A percentile compares a stretch with the other conserved stretches of the same genome.
Conservation (phyloP, 2,113 vertebrate genomes). For the Ancistrus triradiatus region DNA sequence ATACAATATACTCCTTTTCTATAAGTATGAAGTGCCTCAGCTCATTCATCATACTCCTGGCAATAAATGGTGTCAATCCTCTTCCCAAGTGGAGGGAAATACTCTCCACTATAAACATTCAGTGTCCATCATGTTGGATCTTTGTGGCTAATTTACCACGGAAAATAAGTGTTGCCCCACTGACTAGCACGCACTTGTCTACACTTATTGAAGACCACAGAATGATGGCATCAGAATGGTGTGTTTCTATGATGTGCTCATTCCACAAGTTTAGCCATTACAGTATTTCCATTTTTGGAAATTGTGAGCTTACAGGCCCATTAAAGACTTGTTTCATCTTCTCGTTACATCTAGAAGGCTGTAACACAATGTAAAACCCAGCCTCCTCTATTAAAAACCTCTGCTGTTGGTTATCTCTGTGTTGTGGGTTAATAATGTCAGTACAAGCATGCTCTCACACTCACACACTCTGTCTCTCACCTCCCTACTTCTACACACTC, state of each 20-base stretch:
- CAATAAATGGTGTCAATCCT: slow-evolving; percentile 6
- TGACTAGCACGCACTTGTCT: slow-evolving; percentile 23
- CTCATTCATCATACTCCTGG: not conserved
- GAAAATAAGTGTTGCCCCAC: slow-evolving; percentile 14
- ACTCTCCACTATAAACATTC: not conserved
- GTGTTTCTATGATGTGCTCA: slow-evolving; percentile 27
- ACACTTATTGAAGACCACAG: slow-evolving; percentile 7
- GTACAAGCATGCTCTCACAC: slow-evolving; percentile 17
- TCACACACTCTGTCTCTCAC: not conserved
- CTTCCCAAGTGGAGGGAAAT: slow-evolving; percentile 2
- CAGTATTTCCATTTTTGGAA: slow-evolving; percentile 38
- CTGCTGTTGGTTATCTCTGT: slow-evolving; percentile 16
- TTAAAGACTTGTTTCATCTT: slow-evolving; percentile 28
- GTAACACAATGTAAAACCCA: slow-evolving; percentile 8
- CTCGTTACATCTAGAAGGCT: slow-evolving; percentile 18
- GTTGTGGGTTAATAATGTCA: slow-evolving; percentile 25
- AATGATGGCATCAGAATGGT: slow-evolving; percentile 14
- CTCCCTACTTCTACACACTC: too few relatives aligned
- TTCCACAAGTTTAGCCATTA: slow-evolving; percentile 24
- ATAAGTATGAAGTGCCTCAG: too few relatives aligned
- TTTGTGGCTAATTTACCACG: slow-evolving; percentile 15
- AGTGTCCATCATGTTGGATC: slow-evolving; percentile 5
- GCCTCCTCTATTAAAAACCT: not conserved
- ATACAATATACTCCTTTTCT: too few relatives aligned
- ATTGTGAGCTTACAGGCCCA: slow-evolving; percentile 11